A percentile compares a stretch with the other conserved stretches of the same genome.
These are phyloP conservation scores for Choloepus hoffmanni DNA, from an alignment of 2,113 vertebrate genomes.

Conservation along the genomic window DNA sequence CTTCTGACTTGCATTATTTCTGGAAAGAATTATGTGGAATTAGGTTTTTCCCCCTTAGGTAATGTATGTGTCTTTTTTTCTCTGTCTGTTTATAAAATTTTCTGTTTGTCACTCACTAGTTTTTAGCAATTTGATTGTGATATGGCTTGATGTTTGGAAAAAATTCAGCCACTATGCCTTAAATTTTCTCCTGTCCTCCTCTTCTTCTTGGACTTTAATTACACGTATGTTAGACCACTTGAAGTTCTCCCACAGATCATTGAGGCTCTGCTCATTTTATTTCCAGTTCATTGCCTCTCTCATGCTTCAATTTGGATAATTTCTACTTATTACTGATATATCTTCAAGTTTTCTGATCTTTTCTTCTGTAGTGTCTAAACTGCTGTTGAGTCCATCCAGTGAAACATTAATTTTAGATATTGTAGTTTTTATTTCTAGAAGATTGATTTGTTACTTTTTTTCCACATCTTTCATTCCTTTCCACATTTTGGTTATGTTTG, in stretches of 20 bases:
- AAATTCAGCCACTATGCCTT: not conserved
- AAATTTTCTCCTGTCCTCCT: not conserved
- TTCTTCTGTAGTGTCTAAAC: not conserved
- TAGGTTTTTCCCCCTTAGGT: not conserved
- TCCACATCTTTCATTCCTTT: slow-evolving; percentile 11
- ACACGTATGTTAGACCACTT: not conserved
- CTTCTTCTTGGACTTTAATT: not conserved
- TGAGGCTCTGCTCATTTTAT: not conserved
- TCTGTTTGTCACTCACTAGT: not conserved
- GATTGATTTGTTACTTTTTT: not conserved
- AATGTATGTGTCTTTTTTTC: not conserved
- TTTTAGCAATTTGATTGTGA: slow-evolving; percentile 13
- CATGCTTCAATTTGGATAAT: not conserved
- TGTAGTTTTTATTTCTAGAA: not conserved
- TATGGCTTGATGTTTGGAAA: not conserved
- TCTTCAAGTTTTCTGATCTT: slow-evolving; percentile 11
- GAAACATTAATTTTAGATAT: not conserved
- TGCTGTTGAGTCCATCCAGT: not conserved
- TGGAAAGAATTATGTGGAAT: not conserved
- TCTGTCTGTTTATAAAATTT: not conserved
- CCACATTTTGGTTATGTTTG: not conserved
- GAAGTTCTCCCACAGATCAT: not conserved
- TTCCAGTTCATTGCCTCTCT: not conserved
- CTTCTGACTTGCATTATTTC: slow-evolving; percentile 5
- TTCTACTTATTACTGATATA: not conserved